phyloP scores from a whole-genome alignment of 2,888 invertebrate genomes.

The Elysia crispata region DNA sequence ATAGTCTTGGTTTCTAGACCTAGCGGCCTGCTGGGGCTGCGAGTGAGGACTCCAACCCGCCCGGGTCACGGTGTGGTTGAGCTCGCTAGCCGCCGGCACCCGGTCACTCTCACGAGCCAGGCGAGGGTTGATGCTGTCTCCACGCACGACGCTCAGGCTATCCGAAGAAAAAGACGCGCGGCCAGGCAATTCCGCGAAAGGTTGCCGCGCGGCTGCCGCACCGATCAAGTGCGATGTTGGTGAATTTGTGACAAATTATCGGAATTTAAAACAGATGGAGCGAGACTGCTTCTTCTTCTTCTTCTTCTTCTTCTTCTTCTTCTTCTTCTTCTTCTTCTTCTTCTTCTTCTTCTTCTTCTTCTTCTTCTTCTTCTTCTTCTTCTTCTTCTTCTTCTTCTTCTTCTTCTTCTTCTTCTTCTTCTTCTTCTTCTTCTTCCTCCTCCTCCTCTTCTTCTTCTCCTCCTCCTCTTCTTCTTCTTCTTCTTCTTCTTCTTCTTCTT shows the following conservation, averaged over 20 bases:
- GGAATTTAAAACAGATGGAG: background rate
- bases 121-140: no score
- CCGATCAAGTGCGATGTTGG: no score
- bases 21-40: no score
- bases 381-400: slow-evolving; percentile 20
- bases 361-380: slow-evolving; percentile 9
- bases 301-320: background rate
- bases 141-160: no score
- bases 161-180: background rate
- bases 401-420: slow-evolving; percentile 3
- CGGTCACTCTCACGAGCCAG: no score
- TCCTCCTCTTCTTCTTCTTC: slow-evolving; percentile 1
- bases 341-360: slow-evolving; percentile 16
- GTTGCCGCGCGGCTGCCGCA: no score
- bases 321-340: slow-evolving; percentile 24
- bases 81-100: no score
- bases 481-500: background rate
- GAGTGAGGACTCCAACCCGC: no score
- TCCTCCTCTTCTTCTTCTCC: slow-evolving; percentile 9
- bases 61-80: no score
- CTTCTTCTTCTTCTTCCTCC: slow-evolving; percentile 21
- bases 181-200: no score
- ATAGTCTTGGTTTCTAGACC: no score
- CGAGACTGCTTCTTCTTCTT: background rate
- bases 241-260: background rate